phyloP scores from a whole-genome alignment of 2,113 vertebrate genomes.

The Ibidorhyncha struthersii region DNA sequence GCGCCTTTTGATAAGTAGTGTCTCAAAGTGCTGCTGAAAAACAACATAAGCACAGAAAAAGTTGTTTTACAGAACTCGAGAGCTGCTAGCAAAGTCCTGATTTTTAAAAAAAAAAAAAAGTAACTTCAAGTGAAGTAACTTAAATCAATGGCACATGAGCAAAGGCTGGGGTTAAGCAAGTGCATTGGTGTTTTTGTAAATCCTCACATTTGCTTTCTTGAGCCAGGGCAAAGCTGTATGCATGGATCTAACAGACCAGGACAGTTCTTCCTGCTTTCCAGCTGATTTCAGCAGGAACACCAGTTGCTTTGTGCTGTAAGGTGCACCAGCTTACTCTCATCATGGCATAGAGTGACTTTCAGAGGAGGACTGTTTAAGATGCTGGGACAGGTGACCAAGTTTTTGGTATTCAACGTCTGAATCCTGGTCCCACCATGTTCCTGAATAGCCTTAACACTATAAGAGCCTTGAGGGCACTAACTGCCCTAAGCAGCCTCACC shows the following conservation, averaged over 20 bases:
- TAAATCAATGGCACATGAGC: not conserved
- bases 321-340: not conserved
- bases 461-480: not conserved
- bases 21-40: not conserved
- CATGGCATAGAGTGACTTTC: accelerated
- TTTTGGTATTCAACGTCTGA: not conserved
- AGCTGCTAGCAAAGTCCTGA: not conserved
- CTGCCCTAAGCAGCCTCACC: not conserved
- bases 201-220: not conserved
- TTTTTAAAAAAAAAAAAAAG: not conserved
- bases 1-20: not conserved
- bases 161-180: not conserved
- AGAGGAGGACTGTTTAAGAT: not conserved
- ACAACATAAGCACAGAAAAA: not conserved
- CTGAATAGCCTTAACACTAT: not conserved
- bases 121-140: not conserved
- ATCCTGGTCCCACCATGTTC: not conserved
- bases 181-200: accelerated
- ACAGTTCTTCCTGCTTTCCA: not conserved
- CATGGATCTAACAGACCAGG: not conserved
- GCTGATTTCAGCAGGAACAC: not conserved
- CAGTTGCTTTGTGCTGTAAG: accelerated
- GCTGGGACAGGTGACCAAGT: not conserved
- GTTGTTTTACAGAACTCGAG: not conserved
- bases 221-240: not conserved